These are phyloP conservation scores for Zosterops pallidus DNA, from an alignment of 2,113 vertebrate genomes.

Conservation along the genomic window DNA sequence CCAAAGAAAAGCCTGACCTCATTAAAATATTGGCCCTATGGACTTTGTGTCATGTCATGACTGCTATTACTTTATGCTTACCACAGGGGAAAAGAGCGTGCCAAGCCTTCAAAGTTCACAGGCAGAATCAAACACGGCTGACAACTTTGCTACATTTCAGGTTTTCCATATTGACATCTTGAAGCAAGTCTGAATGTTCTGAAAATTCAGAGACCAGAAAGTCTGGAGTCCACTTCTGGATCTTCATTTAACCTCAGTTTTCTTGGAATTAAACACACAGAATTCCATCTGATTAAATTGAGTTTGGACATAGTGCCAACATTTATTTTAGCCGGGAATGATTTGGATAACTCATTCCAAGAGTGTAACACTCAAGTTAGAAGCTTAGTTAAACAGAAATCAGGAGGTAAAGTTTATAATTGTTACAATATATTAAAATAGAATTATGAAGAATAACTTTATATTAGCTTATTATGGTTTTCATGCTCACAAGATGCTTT, in stretches of 20 bases:
- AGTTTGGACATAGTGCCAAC: neutral
- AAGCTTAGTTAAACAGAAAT: neutral
- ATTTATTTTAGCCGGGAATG: neutral
- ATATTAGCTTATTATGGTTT: neutral
- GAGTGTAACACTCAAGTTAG: neutral
- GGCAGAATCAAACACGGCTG: neutral
- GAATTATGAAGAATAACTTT: neutral
- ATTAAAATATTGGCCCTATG: neutral
- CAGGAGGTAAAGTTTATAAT: neutral
- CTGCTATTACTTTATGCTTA: neutral
- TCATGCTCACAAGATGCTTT: neutral
- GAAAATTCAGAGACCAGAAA: neutral
- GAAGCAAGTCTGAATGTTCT: neutral
- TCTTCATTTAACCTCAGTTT: neutral
- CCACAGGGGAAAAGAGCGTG: neutral
- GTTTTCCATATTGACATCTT: neutral
- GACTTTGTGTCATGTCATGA: neutral
- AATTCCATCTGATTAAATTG: neutral
- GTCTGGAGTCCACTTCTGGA: neutral
- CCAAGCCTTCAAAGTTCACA: neutral
- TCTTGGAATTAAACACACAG: neutral
- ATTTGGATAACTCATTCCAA: neutral
- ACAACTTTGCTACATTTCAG: neutral
- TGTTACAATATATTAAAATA: neutral
- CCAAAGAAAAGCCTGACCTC: constrained; percentile 22